Percentiles rank a stretch among this genome's conserved stretches.
These are phyloP conservation scores for Gari tellinella DNA, from an alignment of 2,888 invertebrate genomes.

Conservation along the genomic window DNA sequence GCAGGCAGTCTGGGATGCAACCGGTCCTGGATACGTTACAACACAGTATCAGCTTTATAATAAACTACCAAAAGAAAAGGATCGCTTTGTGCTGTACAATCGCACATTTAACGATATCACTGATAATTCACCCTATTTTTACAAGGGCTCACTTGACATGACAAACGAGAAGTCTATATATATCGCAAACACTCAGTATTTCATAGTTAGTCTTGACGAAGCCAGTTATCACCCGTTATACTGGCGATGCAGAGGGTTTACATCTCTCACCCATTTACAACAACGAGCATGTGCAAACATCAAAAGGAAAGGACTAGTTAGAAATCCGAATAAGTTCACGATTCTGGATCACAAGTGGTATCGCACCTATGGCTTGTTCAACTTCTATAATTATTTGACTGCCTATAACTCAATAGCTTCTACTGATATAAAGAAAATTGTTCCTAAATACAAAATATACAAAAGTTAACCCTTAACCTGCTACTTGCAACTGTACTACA, in stretches of 20 bases:
- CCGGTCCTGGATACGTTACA: constrained; percentile 24
- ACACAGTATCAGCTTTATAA: constrained; percentile 14
- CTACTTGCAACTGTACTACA: too few species aligned
- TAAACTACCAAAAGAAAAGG: constrained; percentile 8
- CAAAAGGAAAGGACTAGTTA: constrained; percentile 5
- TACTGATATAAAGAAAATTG: constrained; percentile 10
- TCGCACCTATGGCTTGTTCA: constrained; percentile 18
- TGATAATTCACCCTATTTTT: constrained; percentile 22
- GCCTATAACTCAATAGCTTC: constrained; percentile 8
- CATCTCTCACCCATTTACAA: constrained; percentile 10
- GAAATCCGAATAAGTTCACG: constrained; percentile 10
- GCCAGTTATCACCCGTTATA: constrained; percentile 8
- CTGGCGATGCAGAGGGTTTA: constrained; percentile 13
- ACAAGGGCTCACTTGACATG: constrained; percentile 23
- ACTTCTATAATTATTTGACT: constrained; percentile 14
- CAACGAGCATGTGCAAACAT: constrained; percentile 17
- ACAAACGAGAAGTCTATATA: constrained; percentile 19
- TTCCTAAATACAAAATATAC: constrained; percentile 22
- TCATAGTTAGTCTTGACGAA: constrained; percentile 12
- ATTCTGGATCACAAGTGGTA: constrained; percentile 28
- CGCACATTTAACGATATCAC: neutral
- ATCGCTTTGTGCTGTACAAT: constrained; percentile 11
- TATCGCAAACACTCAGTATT: constrained; percentile 31
- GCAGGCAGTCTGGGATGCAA: constrained; percentile 15
- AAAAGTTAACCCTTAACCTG: too few species aligned